Base-by-base conservation (phyloP, 2,797 vertebrate genomes). In the Sebastolobus altivelis region DNA sequence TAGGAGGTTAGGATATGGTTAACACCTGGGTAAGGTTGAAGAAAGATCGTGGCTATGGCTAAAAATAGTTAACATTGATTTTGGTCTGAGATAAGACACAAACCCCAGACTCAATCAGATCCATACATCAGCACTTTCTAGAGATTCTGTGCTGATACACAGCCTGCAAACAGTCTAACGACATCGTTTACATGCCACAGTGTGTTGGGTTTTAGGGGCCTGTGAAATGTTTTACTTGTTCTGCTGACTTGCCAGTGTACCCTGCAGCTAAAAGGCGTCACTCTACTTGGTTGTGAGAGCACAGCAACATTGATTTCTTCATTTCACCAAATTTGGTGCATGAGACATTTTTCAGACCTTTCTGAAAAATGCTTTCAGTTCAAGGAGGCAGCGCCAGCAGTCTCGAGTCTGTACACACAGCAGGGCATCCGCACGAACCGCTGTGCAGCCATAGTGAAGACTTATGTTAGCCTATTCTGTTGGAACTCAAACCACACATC, bases 341-440 rank as follows among this genome's bases (percentile, higher is more conserved):
- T 9, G 11, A 65, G 56, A 31, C 8, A 20, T 56, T 10, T 10
- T 38, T 52, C 52, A 33, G 54, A 25, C 38, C 49, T 52, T 27
- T 33, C 20, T n/a, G 18, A 52, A 52, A 52, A 52, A 52, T 52
- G 46, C 46, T 52, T 52, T 40, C 16, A 77, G 35, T 22, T 38
- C 33, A 75, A 71, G 52, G 22, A 73, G 62, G 61, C 56, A 40
- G 63, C 22, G 1, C 65, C 46, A 66, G 67, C 71, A n/a, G 60
- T 55, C 56, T 40, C 4, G 5, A 63, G 33, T 76, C 60, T 77
- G 8, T 33, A 35, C 49, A 35, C 72, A 13, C 58, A 25, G 72
- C 72, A 56, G 65, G 80, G 55, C 31, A 7, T 76, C 68, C 56
- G 37, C 43, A 56, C 67, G 55, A 59, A 79, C 68, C 12, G 54